Conservation (phyloP, 2,797 vertebrate species). For the Hirundo rustica region DNA sequence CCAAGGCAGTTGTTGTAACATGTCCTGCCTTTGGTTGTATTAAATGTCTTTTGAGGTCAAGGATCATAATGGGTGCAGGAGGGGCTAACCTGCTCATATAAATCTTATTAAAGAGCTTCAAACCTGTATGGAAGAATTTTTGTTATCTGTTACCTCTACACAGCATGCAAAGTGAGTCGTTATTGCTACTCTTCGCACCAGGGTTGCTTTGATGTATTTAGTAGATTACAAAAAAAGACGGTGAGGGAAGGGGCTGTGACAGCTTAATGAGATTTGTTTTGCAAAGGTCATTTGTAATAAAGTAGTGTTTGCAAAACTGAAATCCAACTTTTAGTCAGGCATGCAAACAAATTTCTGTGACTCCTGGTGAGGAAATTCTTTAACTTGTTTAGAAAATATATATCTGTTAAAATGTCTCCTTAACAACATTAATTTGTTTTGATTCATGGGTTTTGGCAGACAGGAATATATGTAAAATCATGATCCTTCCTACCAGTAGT, state of each 20-base stretch:
- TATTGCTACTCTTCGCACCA: background rate
- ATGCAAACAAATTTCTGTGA: background rate
- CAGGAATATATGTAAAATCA: background rate
- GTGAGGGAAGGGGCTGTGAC: constrained; percentile 12
- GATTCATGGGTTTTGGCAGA: background rate
- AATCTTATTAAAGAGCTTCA: background rate
- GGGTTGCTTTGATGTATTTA: constrained; percentile 10
- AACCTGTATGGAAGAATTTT: background rate
- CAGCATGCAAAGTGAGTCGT: background rate
- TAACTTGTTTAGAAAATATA: background rate
- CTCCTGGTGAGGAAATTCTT: background rate
- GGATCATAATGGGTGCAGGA: background rate
- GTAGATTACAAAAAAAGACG: constrained; percentile 31
- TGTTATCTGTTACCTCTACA: background rate
- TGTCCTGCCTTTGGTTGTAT: background rate
- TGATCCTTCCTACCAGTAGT: background rate
- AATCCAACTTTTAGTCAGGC: background rate
- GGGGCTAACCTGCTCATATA: background rate
- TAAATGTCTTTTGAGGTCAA: background rate
- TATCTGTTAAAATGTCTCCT: background rate
- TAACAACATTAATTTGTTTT: background rate
- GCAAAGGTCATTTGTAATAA: background rate
- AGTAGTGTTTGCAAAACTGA: background rate
- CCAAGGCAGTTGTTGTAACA: background rate
- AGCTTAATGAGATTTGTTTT: background rate